phyloP scores from a whole-genome alignment of 2,113 vertebrate genomes.

The Bombycilla garrulus region DNA sequence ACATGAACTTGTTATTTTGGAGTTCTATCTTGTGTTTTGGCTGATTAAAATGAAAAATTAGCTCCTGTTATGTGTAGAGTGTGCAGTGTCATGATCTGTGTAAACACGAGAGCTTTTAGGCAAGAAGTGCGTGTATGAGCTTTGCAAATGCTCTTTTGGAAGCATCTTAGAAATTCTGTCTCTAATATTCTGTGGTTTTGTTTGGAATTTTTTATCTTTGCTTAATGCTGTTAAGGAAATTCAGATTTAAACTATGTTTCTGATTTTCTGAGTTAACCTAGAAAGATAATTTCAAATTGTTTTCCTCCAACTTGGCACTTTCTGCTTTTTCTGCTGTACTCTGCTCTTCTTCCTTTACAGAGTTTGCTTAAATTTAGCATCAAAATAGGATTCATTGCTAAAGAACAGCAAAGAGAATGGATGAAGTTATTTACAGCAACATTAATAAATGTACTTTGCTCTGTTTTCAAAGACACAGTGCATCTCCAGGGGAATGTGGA shows the following conservation, averaged over 20 bases:
- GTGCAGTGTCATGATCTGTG: not conserved
- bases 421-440: not conserved
- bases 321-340: not conserved
- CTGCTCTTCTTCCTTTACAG: not conserved
- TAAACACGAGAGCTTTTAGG: not conserved
- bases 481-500: not conserved
- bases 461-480: not conserved
- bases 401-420: not conserved
- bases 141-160: not conserved
- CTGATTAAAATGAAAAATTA: not conserved
- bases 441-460: not conserved
- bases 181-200: not conserved
- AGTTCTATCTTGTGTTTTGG: not conserved
- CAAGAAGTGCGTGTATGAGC: not conserved
- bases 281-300: not conserved
- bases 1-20: not conserved
- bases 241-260: not conserved
- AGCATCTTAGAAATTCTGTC: not conserved
- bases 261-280: not conserved
- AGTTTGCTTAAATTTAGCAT: not conserved
- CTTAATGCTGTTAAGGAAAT: constrained; percentile 9
- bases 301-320: not conserved
- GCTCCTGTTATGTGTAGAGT: not conserved
- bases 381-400: not conserved
- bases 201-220: constrained; percentile 12